These are phyloP conservation scores for Enteromius fasciolatus DNA, from an alignment of 2,797 vertebrate genomes.

Conservation along the genomic window DNA sequence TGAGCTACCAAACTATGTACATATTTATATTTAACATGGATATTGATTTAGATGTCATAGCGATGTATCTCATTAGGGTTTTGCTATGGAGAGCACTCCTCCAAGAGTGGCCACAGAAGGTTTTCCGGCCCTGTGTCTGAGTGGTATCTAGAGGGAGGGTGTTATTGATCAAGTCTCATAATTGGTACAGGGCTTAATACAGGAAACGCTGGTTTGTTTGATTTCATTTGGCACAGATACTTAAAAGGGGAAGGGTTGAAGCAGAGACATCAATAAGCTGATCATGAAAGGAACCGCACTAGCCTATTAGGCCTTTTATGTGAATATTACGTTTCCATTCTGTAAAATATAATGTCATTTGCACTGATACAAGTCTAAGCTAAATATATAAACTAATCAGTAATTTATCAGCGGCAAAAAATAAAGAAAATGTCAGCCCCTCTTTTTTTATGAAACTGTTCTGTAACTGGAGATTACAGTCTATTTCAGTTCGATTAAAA, in stretches of 20 bases:
- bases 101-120: conserved; percentile 38
- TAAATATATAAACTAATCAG: conserved; percentile 15
- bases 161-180: conserved; percentile 54
- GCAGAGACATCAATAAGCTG: conserved; percentile 37
- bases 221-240: conserved; percentile 41
- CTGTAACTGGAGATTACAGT: neutral
- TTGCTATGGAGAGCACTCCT: conserved; percentile 32
- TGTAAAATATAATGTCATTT: conserved; percentile 27
- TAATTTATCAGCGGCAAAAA: conserved; percentile 13
- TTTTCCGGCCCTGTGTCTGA: conserved; percentile 44
- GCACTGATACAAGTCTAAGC: neutral
- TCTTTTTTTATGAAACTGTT: neutral
- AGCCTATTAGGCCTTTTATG: neutral
- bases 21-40: conserved; percentile 59
- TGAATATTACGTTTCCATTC: neutral
- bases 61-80: conserved; percentile 37
- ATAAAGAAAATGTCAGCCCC: neutral
- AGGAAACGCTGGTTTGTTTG: conserved; percentile 53
- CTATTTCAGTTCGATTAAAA: neutral
- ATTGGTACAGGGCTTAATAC: conserved; percentile 42
- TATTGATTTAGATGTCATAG: conserved; percentile 52
- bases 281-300: conserved; percentile 30
- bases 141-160: conserved; percentile 44
- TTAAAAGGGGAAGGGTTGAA: conserved; percentile 33
- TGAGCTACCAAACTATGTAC: conserved; percentile 52